Base-by-base conservation (phyloP, 2,113 vertebrate genomes). In the Telmatochromis sp. region DNA sequence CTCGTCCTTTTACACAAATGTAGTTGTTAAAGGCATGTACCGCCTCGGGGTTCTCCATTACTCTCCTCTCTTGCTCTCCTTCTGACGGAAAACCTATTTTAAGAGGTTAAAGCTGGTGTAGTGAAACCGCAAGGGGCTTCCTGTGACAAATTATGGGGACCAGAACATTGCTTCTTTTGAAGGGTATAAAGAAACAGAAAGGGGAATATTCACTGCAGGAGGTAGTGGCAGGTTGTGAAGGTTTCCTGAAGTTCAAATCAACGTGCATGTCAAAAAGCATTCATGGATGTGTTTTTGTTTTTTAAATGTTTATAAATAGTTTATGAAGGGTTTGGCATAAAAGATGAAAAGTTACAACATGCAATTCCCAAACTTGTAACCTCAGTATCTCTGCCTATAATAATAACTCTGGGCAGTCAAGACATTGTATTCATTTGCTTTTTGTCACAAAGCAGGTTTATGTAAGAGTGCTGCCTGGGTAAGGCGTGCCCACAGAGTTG, bases 61-160 rank as follows among this genome's bases (percentile, higher is more conserved):
- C 71, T 40, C 86, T 57, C 45, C 51, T 71, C 90, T 81, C 50
- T 50, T 73, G 54, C 86, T 86, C 87, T 85, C 84, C 89, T 89
- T 88, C 86, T 42, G 28, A 75, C 11, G 9, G 60, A 88, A 82
- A 55, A 57, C 65, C 92, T 94, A 92, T 94, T 95, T 95, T 91
- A 94, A 82, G 92, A 87, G 89, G 86, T 89, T 87, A 92, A 89
- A 86, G 89, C 86, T 80, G 86, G 84, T 60, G 89, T 58, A 90
- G 83, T 12, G 35, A 68, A 87, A 57, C 88, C 92, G 50, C 93
- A 47, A 79, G 89, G 86, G 90, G 86, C 83, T 51, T 42, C 58
- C 87, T 90, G 84, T 87, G 89, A 92, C 75, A 91, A 83, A 88
- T 82, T 81, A 84, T 83, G 80, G 83, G 73, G 83, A 42, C 85